Percentiles rank a stretch among this genome's conserved stretches.
These are phyloP conservation scores for Manacus vitellinus DNA, from an alignment of 2,113 vertebrate genomes.

Conservation along the genomic window DNA sequence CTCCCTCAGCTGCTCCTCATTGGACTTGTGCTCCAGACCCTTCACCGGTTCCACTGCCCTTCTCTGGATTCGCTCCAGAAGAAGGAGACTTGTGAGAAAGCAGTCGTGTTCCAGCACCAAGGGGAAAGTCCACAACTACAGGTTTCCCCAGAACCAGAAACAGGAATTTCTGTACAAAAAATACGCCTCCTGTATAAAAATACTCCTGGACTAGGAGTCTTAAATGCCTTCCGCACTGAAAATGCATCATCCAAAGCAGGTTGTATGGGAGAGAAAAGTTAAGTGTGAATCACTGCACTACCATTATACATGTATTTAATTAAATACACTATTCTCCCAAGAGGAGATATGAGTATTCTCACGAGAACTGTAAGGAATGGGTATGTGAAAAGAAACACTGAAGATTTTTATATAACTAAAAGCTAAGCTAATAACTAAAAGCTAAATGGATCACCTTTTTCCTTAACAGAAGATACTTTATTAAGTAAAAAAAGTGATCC, in stretches of 20 bases:
- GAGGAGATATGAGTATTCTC: neutral
- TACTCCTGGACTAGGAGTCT: neutral
- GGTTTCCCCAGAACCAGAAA: neutral
- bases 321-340: neutral
- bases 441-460: neutral
- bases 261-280: neutral
- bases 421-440: neutral
- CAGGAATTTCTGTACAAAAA: neutral
- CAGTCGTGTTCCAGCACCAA: neutral
- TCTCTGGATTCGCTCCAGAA: accelerated
- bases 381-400: neutral
- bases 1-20: neutral
- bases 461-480: neutral
- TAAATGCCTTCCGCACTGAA: neutral
- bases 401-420: neutral
- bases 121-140: neutral
- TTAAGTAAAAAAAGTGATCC: neutral
- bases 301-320: neutral
- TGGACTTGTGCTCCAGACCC: neutral
- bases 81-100: neutral
- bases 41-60: neutral
- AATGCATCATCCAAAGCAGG: neutral
- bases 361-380: neutral
- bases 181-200: neutral
- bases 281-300: neutral